Conservation (phyloP, 2,888 invertebrate genomes). For the Acleris literana region DNA sequence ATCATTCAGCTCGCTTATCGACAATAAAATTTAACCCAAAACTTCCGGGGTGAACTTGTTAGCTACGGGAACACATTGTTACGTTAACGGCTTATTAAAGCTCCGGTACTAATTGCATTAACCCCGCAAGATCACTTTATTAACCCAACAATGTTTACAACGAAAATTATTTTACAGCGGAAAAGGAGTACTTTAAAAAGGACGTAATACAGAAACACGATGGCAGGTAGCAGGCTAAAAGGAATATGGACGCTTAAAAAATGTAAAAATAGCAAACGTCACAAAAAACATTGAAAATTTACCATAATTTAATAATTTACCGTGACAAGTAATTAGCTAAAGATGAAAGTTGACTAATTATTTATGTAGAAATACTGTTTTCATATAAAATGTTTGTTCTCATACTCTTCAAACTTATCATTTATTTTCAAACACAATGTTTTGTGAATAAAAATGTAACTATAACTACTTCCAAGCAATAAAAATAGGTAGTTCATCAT, state of each 20-base stretch:
- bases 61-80: conserved; percentile 21
- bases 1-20: too few species aligned
- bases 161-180: conserved; percentile 60
- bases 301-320: too few species aligned
- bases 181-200: conserved; percentile 52
- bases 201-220: conserved; percentile 32
- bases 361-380: too few species aligned
- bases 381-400: too few species aligned
- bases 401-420: too few species aligned
- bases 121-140: conserved; percentile 53
- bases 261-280: too few species aligned
- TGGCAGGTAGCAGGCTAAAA: conserved; percentile 14
- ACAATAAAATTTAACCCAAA: neutral
- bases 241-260: neutral
- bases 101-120: conserved; percentile 44
- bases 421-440: too few species aligned
- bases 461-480: too few species aligned
- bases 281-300: too few species aligned
- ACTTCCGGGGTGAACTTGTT: conserved; percentile 4
- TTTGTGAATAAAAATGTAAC: too few species aligned
- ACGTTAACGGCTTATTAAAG: conserved; percentile 36
- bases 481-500: conserved; percentile 37
- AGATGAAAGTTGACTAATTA: too few species aligned
- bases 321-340: too few species aligned
- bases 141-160: conserved; percentile 67